These are phyloP conservation scores for Chrysina gloriosa DNA, from an alignment of 2,888 invertebrate genomes.

Conservation along the genomic window DNA sequence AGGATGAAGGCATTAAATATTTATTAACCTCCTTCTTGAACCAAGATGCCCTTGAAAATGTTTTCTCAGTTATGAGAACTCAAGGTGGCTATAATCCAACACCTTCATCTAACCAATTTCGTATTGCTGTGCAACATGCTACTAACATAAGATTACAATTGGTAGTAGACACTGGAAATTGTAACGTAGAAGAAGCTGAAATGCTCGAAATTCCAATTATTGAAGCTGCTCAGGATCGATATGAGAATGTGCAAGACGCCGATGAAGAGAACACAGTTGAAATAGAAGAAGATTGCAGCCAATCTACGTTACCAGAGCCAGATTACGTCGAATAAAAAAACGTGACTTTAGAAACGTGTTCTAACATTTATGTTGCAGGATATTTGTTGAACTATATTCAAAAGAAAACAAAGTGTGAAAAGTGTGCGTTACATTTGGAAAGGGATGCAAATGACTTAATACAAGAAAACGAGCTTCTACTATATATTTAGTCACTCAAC, in stretches of 20 bases:
- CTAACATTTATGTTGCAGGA: constrained; percentile 6
- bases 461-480: too few species aligned
- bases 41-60: constrained; percentile 23
- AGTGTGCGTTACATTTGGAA: too few species aligned
- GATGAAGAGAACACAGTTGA: not conserved
- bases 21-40: too few species aligned
- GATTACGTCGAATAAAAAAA: not conserved
- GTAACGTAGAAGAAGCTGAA: constrained; percentile 7
- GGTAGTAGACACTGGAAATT: too few species aligned
- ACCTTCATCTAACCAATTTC: constrained; percentile 36
- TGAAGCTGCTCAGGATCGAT: too few species aligned
- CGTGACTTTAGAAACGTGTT: constrained; percentile 2
- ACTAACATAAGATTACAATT: constrained; percentile 2
- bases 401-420: too few species aligned
- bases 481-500: too few species aligned
- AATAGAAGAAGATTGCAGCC: not conserved
- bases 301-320: too few species aligned
- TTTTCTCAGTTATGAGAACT: constrained; percentile 43
- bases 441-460: too few species aligned
- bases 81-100: constrained; percentile 43
- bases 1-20: too few species aligned
- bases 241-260: too few species aligned
- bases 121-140: constrained; percentile 36
- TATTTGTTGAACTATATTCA: too few species aligned
- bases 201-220: not conserved